Conservation (phyloP, 2,113 vertebrate genomes). For the Panthera leo region DNA sequence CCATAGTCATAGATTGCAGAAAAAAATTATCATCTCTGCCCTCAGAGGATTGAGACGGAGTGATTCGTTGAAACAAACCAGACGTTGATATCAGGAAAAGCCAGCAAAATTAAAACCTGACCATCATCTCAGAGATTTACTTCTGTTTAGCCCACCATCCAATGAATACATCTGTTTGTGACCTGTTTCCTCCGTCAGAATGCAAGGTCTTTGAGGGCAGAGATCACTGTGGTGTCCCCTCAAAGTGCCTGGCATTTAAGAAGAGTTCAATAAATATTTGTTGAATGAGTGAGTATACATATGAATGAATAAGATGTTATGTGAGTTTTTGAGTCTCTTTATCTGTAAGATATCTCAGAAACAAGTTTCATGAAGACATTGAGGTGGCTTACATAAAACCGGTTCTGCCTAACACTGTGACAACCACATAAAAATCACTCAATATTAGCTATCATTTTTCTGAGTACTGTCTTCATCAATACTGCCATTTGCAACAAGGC, state of each 20-base stretch:
- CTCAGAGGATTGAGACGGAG: neutral
- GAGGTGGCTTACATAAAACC: neutral
- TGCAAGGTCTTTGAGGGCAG: neutral
- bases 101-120: neutral
- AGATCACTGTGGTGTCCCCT: neutral
- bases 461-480: neutral
- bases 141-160: neutral
- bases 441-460: neutral
- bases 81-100: neutral
- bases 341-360: neutral
- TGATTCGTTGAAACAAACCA: neutral
- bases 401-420: neutral
- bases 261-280: neutral
- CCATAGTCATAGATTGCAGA: neutral
- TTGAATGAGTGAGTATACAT: neutral
- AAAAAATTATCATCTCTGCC: neutral
- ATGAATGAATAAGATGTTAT: neutral
- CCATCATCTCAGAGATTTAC: neutral
- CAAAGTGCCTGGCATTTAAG: neutral
- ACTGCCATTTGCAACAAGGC: neutral
- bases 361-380: neutral
- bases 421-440: neutral
- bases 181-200: neutral
- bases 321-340: neutral
- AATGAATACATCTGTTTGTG: neutral